Evolutionary conservation across 92 coral and sea anemone genomes (phyloP).

Genomic region (Heliopora coerulea): DNA sequence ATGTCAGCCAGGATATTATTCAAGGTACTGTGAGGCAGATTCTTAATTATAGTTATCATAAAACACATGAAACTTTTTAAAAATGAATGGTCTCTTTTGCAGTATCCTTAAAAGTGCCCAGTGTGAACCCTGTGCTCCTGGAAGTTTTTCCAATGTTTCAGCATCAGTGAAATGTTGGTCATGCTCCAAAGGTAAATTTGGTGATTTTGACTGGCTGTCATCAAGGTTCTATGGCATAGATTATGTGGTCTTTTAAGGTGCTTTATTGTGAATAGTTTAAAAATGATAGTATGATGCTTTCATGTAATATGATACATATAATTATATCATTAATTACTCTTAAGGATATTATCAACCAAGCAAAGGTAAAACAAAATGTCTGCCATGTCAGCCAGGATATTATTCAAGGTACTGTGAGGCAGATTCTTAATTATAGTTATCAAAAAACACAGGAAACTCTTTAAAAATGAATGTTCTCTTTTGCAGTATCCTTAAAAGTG

Average conservation of each 20-base stretch:
- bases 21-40: too few relatives aligned
- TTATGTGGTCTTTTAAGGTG: too few relatives aligned
- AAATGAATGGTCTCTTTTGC: too few relatives aligned
- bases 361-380: not conserved
- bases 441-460: too few relatives aligned
- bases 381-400: conserved; percentile 13
- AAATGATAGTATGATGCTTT: too few relatives aligned
- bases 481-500: not conserved
- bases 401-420: conserved; percentile 18
- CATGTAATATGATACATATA: too few relatives aligned
- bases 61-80: too few relatives aligned
- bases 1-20: conserved; percentile 17
- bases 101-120: not conserved
- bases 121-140: not conserved
- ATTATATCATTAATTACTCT: not conserved
- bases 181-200: not conserved
- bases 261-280: too few relatives aligned
- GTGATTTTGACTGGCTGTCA: too few relatives aligned
- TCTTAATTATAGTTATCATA: too few relatives aligned
- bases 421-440: too few relatives aligned
- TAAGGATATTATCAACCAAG: conserved; percentile 8
- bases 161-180: not conserved
- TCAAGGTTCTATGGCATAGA: too few relatives aligned
- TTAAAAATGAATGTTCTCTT: not conserved
- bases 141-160: not conserved